These are phyloP conservation scores for Diglossa cyanea DNA, from an alignment of 2,797 vertebrate genomes.

Conservation along the genomic window DNA sequence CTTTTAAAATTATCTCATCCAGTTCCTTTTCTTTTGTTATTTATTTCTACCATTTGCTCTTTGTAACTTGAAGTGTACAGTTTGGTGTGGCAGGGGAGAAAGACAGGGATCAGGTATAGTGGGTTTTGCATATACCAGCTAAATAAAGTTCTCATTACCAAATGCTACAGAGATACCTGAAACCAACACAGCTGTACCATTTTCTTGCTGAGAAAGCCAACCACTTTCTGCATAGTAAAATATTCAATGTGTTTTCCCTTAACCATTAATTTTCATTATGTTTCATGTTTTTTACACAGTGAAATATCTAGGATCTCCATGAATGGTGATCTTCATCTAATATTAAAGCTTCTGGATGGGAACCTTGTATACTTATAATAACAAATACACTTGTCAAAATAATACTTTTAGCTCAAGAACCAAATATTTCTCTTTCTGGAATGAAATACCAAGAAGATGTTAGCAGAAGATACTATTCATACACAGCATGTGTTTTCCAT, in stretches of 20 bases:
- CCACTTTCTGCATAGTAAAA: neutral
- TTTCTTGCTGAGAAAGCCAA: neutral
- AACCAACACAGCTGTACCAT: neutral
- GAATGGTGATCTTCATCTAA: neutral
- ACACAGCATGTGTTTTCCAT: neutral
- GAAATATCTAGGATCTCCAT: neutral
- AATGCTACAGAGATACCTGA: neutral
- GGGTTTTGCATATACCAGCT: neutral
- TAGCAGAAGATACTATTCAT: neutral
- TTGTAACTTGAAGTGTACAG: neutral
- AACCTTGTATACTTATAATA: neutral
- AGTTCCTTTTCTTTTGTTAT: neutral
- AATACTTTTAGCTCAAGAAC: neutral
- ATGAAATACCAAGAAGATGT: neutral
- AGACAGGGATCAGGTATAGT: neutral
- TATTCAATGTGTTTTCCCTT: neutral
- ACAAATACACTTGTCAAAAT: neutral
- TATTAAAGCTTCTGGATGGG: neutral
- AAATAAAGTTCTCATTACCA: neutral
- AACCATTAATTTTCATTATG: neutral
- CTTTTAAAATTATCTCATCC: conserved; percentile 1
- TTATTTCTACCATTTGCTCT: neutral
- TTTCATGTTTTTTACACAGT: neutral
- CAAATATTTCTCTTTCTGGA: neutral
- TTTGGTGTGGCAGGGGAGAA: neutral